Conservation (phyloP, 2,888 invertebrate species). For the Charanyca ferruginea region DNA sequence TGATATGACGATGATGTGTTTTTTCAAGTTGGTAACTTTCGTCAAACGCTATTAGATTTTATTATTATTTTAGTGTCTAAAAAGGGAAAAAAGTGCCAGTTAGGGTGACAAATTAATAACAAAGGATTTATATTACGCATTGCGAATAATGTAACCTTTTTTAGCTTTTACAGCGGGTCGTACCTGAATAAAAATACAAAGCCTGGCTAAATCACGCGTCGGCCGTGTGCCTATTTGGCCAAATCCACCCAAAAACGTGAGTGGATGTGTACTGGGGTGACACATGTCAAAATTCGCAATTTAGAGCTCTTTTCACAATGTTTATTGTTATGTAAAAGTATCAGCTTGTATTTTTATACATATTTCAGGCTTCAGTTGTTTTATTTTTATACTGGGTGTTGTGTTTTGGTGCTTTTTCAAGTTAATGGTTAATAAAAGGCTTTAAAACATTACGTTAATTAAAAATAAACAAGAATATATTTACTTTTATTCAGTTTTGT, state of each 20-base stretch:
- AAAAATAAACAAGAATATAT: neutral
- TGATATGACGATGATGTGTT: no score
- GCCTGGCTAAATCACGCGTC: conserved; percentile 64
- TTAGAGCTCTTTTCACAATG: conserved; percentile 56
- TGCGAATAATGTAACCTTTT: conserved; percentile 55
- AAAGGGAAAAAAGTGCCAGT: conserved; percentile 14
- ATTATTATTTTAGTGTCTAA: no score
- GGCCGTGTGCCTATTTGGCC: conserved; percentile 66
- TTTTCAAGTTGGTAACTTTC: neutral
- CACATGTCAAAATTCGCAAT: conserved; percentile 77
- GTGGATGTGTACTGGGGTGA: conserved; percentile 70
- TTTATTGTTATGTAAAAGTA: conserved; percentile 51
- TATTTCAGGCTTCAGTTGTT: conserved; percentile 19
- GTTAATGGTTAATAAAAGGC: neutral
- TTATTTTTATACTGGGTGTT: conserved; percentile 2
- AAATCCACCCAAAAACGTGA: conserved; percentile 72
- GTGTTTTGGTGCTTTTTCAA: neutral
- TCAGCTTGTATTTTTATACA: conserved; percentile 34
- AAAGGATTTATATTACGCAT: conserved; percentile 44
- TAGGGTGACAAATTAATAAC: conserved; percentile 45
- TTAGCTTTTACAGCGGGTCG: conserved; percentile 53
- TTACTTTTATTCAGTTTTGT: neutral
- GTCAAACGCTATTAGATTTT: neutral
- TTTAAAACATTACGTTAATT: neutral
- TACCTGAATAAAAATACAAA: conserved; percentile 73